These are phyloP conservation scores for Sialis lutaria DNA, from an alignment of 2,888 invertebrate species.

Conservation along the genomic window DNA sequence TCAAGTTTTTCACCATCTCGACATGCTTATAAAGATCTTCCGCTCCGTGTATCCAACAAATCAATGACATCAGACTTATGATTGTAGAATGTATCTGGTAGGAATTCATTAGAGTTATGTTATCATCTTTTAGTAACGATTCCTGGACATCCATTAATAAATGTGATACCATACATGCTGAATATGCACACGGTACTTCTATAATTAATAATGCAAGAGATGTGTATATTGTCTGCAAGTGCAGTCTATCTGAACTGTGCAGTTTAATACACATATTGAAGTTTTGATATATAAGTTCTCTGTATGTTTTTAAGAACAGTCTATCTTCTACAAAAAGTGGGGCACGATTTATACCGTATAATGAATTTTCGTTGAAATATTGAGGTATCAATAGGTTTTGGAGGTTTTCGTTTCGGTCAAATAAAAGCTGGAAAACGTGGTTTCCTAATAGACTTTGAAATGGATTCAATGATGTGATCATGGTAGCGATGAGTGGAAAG, in stretches of 20 bases:
- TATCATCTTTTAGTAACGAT: conserved; percentile 25
- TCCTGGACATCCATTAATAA: conserved; percentile 44
- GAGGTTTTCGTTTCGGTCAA: conserved; percentile 35
- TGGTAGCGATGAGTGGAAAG: conserved; percentile 27
- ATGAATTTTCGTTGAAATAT: conserved; percentile 26
- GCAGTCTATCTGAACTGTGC: conserved; percentile 28
- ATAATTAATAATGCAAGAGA: conserved; percentile 34
- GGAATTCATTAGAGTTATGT: conserved; percentile 18
- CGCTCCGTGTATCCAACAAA: conserved; percentile 44
- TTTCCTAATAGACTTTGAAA: conserved; percentile 34
- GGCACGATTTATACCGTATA: conserved; percentile 27
- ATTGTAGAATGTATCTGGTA: conserved; percentile 42
- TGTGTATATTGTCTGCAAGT: conserved; percentile 34
- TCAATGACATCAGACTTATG: conserved; percentile 37
- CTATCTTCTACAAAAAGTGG: conserved; percentile 28
- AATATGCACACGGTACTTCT: conserved; percentile 42
- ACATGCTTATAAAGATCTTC: conserved; percentile 37
- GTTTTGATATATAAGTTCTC: conserved; percentile 29
- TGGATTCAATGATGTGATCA: conserved; percentile 29
- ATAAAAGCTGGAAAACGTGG: conserved; percentile 32
- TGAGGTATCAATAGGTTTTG: conserved; percentile 29
- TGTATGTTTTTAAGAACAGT: conserved; percentile 29
- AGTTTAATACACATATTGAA: conserved; percentile 26
- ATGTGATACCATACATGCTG: conserved; percentile 37
- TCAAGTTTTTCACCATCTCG: conserved; percentile 32